Evolutionary conservation across 2,113 vertebrate genomes (phyloP).

Genomic region (Hippocampus mohnikei): DNA sequence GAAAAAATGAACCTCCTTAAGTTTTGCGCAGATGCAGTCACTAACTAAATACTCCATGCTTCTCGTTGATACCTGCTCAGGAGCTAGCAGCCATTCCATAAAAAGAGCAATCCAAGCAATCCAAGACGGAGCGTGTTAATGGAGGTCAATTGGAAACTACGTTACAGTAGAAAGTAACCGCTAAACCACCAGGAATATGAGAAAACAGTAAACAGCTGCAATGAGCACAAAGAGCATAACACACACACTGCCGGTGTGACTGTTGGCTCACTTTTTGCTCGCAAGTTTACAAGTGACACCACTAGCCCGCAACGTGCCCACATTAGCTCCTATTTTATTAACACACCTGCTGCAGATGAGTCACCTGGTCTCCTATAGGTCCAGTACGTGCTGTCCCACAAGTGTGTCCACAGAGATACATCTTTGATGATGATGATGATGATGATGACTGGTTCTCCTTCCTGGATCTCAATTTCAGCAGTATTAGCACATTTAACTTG

Average conservation of each 20-base stretch:
- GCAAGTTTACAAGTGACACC: constrained; percentile 19
- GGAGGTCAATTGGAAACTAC: too few relatives aligned
- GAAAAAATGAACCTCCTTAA: constrained; percentile 9
- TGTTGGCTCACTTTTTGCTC: background rate
- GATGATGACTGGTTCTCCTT: background rate
- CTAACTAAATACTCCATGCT: constrained; percentile 9
- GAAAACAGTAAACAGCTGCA: too few relatives aligned
- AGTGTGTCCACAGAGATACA: constrained; percentile 49
- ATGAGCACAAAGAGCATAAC: too few relatives aligned
- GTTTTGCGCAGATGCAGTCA: background rate
- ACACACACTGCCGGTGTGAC: too few relatives aligned
- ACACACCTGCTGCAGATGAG: constrained; percentile 52
- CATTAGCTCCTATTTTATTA: constrained; percentile 63
- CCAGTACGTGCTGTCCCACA: constrained; percentile 48
- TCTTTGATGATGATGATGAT: constrained; percentile 34
- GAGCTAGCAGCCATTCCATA: too few relatives aligned
- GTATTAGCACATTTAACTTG: constrained; percentile 28
- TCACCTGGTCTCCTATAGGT: constrained; percentile 42
- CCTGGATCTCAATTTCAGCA: constrained; percentile 18
- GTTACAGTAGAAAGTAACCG: too few relatives aligned
- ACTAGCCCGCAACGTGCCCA: constrained; percentile 35
- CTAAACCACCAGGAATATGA: too few relatives aligned
- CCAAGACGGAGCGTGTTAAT: too few relatives aligned
- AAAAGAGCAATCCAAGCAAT: too few relatives aligned
- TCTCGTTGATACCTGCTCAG: too few relatives aligned